Evolutionary conservation across 2,797 vertebrate species (phyloP), one percentile per base, ranked within the genome.

Genomic region (Gallinago stenura): DNA sequence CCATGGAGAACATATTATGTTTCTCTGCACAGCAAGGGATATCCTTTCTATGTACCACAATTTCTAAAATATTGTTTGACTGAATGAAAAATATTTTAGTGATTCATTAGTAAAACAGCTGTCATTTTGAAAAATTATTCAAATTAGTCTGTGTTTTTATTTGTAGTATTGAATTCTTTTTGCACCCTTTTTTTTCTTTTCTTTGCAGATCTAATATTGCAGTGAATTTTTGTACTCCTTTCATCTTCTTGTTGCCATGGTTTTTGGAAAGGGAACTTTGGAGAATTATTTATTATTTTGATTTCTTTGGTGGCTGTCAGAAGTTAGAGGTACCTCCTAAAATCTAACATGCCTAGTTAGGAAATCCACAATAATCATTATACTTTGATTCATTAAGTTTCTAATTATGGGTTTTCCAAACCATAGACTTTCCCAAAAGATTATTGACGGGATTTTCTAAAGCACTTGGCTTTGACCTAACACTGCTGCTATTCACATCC

Each of bases 11-110:
- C 87, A 83, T 97, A 98, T 98, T 96, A 96, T 90, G 93, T 98
- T 98, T 97, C 98, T 64, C 62, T 95, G 93, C 98, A 97, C 98
- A 98, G 98, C 97, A 97, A 98, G 98, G 95, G 92, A 97, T 97
- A 98, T 98, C 97, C 97, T 98, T 98, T 97, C 94, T 96, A 78
- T 92, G 97, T 96, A 96, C 95, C 97, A 97, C 97, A 98, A 97
- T 97, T 97, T 97, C 98, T 98, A 97, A 97, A 98, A 98, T 96
- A 97, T 97, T 89, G 96, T 97, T 98, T 98, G 91, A 97, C 95
- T 97, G 96, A 97, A 97, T 95, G 94, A 97, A 97, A 98, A 98
- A 97, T 97, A 97, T 97, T 97, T 96, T 94, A 98, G 87, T 92
- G 95, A 97, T 97, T 98, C 97, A 96, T 97, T 97, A 97, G 92